Evolutionary conservation across 2,113 vertebrate genomes (phyloP), one percentile per base, ranked within the genome.

Genomic region (Copsychus sechellarum): DNA sequence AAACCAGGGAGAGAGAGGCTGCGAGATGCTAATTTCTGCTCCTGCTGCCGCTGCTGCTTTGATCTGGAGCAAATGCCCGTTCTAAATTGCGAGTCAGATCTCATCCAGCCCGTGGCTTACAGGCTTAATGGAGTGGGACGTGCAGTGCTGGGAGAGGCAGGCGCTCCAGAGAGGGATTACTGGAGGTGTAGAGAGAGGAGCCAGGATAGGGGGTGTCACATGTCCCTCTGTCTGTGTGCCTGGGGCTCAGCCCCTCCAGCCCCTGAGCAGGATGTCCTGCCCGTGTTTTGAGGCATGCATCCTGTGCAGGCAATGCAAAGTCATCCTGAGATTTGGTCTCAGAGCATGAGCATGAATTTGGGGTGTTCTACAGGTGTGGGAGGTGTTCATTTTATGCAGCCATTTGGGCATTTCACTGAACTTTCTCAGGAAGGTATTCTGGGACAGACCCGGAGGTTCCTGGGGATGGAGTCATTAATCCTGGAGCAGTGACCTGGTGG

Each of bases 71-170:
- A 91, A 97, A 95, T 96, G 95, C 95, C 95, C 91, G 3, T 91
- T 97, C 94, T 95, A 96, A 97, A 97, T 97, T 96, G 96, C 95
- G 40, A 97, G 96, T 93, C 93, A 93, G 96, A 97, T 96, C 95
- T 42, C 93, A 96, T 93, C 95, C 96, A 96, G 94, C 81, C 93
- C 72, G 90, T 86, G 93, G 96, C 95, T 97, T 93, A 97, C 86
- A 85, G 94, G 90, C 93, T 97, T 97, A 97, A 97, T 96, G 96
- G 88, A 94, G 94, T 93, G 85, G 91, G 87, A 97, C 43, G 40
- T 81, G 28, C 91, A 85, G 58, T 58, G 69, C 64, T 71, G 21
- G 45, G 57, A 93, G 93, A 92, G 88, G 86, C 91, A 84, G 86
- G 84, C 92, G 67, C 91, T 93, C 77, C 87, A 45, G 83, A 40